Evolutionary conservation across 2,888 invertebrate genomes (phyloP).

Genomic region (Sarcophaga rosellei): DNA sequence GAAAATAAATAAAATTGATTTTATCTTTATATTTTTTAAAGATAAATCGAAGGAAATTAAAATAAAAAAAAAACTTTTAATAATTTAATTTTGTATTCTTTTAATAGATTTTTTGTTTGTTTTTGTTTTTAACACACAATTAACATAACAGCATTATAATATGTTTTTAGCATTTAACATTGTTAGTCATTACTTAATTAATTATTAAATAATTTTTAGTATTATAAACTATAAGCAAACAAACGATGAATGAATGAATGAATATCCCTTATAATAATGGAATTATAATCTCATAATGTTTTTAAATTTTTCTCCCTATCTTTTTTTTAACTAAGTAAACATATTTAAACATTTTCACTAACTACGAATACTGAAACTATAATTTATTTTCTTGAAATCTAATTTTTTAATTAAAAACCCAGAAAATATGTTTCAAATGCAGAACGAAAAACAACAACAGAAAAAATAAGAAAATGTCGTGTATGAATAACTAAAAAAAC

Average conservation of each 20-base stretch:
- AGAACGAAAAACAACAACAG: not conserved
- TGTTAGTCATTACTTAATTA: conserved; percentile 55
- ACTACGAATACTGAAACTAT: not conserved
- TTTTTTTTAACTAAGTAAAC: conserved; percentile 29
- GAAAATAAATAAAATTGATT: conserved; percentile 4
- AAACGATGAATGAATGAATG: not conserved
- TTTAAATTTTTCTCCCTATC: conserved; percentile 6
- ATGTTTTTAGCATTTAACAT: conserved; percentile 60
- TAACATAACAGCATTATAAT: conserved; percentile 6
- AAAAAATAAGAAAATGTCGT: conserved; percentile 31
- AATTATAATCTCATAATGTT: not conserved
- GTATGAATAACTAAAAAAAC: conserved; percentile 58
- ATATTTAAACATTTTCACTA: conserved; percentile 19
- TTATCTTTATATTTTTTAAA: conserved; percentile 44
- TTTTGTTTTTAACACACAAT: conserved; percentile 3
- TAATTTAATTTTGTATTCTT: not conserved
- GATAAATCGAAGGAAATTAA: conserved; percentile 29
- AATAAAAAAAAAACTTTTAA: conserved; percentile 11
- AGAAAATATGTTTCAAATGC: no score
- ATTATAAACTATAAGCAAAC: conserved; percentile 9
- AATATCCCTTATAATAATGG: no score
- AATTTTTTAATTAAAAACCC: not conserved
- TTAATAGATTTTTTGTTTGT: not conserved
- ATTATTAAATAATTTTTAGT: conserved; percentile 51
- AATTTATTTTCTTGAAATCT: conserved; percentile 19